Base-by-base conservation (phyloP, 2,888 invertebrate genomes). In the Pheosia tremula region DNA sequence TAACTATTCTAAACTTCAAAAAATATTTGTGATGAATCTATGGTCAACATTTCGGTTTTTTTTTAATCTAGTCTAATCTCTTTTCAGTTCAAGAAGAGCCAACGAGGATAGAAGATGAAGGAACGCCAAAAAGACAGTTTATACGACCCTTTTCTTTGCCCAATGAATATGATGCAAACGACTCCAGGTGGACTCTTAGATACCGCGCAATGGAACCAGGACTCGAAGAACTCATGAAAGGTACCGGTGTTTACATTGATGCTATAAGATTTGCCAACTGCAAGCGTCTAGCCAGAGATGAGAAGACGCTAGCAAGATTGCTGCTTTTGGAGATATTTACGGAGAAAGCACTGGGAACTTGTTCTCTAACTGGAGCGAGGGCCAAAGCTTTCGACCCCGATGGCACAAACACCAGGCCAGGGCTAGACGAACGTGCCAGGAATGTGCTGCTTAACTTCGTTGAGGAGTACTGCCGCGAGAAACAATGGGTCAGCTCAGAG, bases 101-200 rank as follows among this genome's bases (percentile, higher is more conserved):
- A 8, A 9, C 24, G 4, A 13, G 10, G 24, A 50, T 2, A 3
- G 24, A 24, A 24, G 6, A 50, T 24, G 24, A 13, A 50, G 3
- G 5, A 7, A 5, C 50, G 7, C 13, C 13, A 13, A 13, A 50
- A 10, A 24, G 9, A 9, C 50, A 24, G 50, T 50, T 7, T 24
- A 50, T 13, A 24, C 50, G 50, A 7, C 13, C 13, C 3, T 50
- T 50, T n/a, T 24, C 50, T 24, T 24, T 50, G 9, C 50, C 50
- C 9, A 24, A 6, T 13, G 50, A 50, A 9, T 50, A 50, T 9
- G 50, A 61, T 56, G 59, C 56, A 5, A 56, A 58, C 39, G 61
- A 61, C 41, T 53, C 61, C 10, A 64, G 37, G 43, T 64, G 64
- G 61, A 64, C 64, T 11, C 47, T 64, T 24, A 64, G 50, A 56